Conservation (phyloP, 2,113 vertebrate species). For the Cathartes aura region DNA sequence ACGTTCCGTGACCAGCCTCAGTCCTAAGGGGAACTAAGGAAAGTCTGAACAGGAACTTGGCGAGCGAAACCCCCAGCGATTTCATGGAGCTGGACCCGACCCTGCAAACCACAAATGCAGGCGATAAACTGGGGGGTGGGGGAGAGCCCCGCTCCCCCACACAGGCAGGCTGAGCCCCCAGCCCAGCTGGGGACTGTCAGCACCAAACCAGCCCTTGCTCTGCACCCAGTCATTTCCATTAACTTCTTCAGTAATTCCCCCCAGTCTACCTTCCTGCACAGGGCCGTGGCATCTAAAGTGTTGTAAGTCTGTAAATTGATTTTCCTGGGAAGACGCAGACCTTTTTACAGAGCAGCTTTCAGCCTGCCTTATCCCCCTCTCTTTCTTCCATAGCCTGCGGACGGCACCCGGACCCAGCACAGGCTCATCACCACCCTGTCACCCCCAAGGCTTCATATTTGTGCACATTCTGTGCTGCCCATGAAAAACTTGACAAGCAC, state of each 20-base stretch:
- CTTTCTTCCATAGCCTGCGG: not conserved
- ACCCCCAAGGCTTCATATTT: not conserved
- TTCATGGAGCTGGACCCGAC: not conserved
- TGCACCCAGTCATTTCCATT: not conserved
- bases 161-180: not conserved
- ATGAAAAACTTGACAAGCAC: not conserved
- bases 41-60: not conserved
- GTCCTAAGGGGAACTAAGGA: not conserved
- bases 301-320: not conserved
- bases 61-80: rapidly evolving
- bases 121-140: rapidly evolving
- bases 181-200: not conserved
- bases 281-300: rapidly evolving
- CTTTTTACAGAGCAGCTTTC: not conserved
- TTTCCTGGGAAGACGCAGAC: not conserved
- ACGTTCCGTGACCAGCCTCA: not conserved
- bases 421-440: not conserved
- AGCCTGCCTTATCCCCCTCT: not conserved
- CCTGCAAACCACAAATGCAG: not conserved
- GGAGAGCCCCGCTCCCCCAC: not conserved
- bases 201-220: not conserved
- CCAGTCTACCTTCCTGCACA: not conserved
- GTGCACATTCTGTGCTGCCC: not conserved
- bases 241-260: no score
- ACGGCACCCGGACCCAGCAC: not conserved